Base-by-base conservation (phyloP, 2,113 vertebrate genomes). In the Castor canadensis region DNA sequence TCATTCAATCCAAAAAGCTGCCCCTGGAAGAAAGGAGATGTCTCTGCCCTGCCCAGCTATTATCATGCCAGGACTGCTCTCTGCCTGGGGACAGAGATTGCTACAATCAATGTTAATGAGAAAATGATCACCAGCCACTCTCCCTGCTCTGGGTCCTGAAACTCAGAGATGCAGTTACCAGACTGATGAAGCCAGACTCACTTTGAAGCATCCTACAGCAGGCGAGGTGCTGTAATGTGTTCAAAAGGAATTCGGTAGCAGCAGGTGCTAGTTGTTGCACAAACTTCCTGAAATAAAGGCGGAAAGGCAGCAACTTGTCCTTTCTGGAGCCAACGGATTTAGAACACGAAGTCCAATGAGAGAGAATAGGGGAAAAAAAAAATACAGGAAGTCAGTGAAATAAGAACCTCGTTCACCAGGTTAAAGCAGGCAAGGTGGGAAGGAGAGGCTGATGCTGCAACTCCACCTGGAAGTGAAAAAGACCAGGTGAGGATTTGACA, bases 61-160 rank as follows among this genome's bases (percentile, higher is more conserved):
- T 54, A 35, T 28, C 40, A 28, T 20, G 38, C 60, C 67, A 9
- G 0, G 4, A 47, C 45, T 9, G 77, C 77, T 80, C 56, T 67
- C 60, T 40, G 40, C 76, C 77, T 38, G 45, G 54, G 26, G 47
- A 43, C 32, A 4, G 62, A 0, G 0, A 64, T 60, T 10, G 32
- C 35, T 49, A 38, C 72, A 19, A 84, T 96, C 66, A 20, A 30
- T 69, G 93, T 71, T 43, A 87, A 60, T 15, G 85, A 89, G 43
- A n/a, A 15, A n/a, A 52, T 6, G 62, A 26, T 60, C 43, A 26
- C 38, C 11, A 15, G 67, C 30, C 38, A 2, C 43, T 43, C 77
- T 73, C 82, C 30, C 40, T 8, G 40, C 38, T 82, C 45, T 54
- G 32, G n/a, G 35, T 47, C 40, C 88, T 67, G 67, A 75, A 91